Evolutionary conservation across 2,797 vertebrate species (phyloP).

Genomic region (Notolabrus celidotus): DNA sequence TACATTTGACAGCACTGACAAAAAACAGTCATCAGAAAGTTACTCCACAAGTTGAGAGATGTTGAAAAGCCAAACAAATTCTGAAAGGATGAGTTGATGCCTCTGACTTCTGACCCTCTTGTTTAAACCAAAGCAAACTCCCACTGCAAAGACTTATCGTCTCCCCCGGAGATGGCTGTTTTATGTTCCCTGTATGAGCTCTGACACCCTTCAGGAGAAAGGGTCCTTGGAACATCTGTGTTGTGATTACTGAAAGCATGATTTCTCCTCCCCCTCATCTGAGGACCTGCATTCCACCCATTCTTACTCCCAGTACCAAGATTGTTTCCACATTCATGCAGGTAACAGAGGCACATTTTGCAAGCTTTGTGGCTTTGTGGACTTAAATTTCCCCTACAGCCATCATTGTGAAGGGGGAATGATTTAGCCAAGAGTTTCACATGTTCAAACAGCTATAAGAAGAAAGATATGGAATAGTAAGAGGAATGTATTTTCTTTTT

Average conservation of each 20-base stretch:
- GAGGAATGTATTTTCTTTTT: background rate
- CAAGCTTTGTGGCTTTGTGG: background rate
- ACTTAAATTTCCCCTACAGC: background rate
- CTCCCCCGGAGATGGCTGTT: slow-evolving; percentile 60
- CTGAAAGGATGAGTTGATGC: slow-evolving; percentile 30
- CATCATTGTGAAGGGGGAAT: background rate
- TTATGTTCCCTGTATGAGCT: slow-evolving; percentile 69
- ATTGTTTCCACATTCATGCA: slow-evolving; percentile 66
- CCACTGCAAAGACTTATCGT: slow-evolving; percentile 45
- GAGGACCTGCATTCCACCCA: slow-evolving; percentile 75
- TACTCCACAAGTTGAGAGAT: slow-evolving; percentile 17
- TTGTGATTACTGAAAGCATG: slow-evolving; percentile 62
- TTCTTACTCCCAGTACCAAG: slow-evolving; percentile 61
- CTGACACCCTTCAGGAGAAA: slow-evolving; percentile 68
- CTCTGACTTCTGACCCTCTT: slow-evolving; percentile 55
- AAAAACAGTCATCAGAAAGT: slow-evolving; percentile 28
- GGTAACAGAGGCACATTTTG: slow-evolving; percentile 50
- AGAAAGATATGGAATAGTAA: too few relatives aligned
- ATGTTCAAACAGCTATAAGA: too few relatives aligned
- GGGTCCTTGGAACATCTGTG: slow-evolving; percentile 76
- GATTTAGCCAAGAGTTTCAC: background rate
- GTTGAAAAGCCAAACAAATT: slow-evolving; percentile 29
- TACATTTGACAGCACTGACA: slow-evolving; percentile 30
- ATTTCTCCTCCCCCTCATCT: slow-evolving; percentile 61
- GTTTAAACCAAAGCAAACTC: slow-evolving; percentile 54